A percentile compares a stretch with the other conserved stretches of the same genome.
Evolutionary conservation across 1,140 invertebrate genomes (phyloP).

Genomic region (Gyrodactylus salaris): DNA sequence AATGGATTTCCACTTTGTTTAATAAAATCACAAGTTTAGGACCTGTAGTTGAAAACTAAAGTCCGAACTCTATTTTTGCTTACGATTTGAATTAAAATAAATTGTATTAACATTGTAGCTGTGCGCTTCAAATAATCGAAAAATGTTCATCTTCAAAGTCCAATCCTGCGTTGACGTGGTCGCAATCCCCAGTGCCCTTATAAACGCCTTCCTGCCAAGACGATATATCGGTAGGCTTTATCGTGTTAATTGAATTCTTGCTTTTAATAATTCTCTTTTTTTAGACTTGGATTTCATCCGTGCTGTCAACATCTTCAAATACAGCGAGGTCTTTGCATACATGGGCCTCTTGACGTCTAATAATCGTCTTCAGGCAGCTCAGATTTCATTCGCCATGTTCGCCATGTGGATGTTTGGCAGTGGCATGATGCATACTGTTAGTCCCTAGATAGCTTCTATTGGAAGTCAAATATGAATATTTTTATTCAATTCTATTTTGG

Average conservation of each 20-base stretch:
- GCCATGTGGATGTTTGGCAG: background rate
- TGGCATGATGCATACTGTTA: background rate
- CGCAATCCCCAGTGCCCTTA: background rate
- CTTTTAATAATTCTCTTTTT: background rate
- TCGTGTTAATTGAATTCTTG: background rate
- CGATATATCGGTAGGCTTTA: background rate
- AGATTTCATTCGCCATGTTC: background rate
- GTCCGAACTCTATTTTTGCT: no score
- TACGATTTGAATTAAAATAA: no score
- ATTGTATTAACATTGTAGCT: no score
- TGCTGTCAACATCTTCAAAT: background rate
- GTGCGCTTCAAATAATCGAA: background rate
- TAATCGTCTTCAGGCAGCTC: background rate
- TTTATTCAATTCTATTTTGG: no score
- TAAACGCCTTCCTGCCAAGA: background rate
- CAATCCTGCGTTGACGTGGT: background rate
- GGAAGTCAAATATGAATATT: no score
- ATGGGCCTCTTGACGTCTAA: background rate
- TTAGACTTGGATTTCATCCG: background rate
- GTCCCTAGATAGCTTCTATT: no score
- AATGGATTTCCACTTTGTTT: no score
- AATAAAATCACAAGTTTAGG: no score
- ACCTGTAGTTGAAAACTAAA: no score
- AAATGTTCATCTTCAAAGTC: background rate
- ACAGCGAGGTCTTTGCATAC: background rate